Percentiles rank a stretch among this genome's conserved stretches.
These are phyloP conservation scores for Muraenolepis orangiensis DNA, from an alignment of 2,797 vertebrate species.

Conservation along the genomic window DNA sequence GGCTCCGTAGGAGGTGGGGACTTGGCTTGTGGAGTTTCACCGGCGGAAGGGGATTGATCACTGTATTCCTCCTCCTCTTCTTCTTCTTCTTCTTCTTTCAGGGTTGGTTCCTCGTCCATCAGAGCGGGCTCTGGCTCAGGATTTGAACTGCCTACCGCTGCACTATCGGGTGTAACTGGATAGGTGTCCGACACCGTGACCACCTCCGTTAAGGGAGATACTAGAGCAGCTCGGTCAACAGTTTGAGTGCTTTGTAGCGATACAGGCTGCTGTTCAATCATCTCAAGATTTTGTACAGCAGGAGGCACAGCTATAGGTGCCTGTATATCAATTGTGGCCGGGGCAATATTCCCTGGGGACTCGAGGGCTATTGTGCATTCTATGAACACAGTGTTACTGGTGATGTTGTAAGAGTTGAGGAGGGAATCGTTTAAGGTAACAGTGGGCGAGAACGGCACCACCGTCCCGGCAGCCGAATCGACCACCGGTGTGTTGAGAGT, in stretches of 20 bases:
- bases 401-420: constrained; percentile 70
- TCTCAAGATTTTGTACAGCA: constrained; percentile 55
- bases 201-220: constrained; percentile 54
- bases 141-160: constrained; percentile 25
- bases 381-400: constrained; percentile 75
- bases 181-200: constrained; percentile 41
- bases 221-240: constrained; percentile 46
- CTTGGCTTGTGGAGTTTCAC: constrained; percentile 25
- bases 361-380: constrained; percentile 78
- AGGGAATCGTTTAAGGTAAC: constrained; percentile 65
- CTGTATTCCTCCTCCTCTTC: constrained; percentile 39
- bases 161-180: constrained; percentile 40
- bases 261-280: constrained; percentile 60
- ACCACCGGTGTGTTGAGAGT: constrained; percentile 61
- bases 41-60: constrained; percentile 24
- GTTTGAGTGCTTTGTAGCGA: constrained; percentile 47
- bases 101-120: constrained; percentile 29
- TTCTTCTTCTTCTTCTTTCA: too few species aligned
- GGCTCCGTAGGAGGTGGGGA: constrained; percentile 47
- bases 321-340: constrained; percentile 54
- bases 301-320: constrained; percentile 52
- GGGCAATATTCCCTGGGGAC: constrained; percentile 56
- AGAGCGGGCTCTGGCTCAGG: constrained; percentile 26
- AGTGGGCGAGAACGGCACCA: constrained; percentile 61
- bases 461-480: constrained; percentile 58